Evolutionary conservation across 2,888 invertebrate genomes (phyloP).

Genomic region (Cosmia trapezina): DNA sequence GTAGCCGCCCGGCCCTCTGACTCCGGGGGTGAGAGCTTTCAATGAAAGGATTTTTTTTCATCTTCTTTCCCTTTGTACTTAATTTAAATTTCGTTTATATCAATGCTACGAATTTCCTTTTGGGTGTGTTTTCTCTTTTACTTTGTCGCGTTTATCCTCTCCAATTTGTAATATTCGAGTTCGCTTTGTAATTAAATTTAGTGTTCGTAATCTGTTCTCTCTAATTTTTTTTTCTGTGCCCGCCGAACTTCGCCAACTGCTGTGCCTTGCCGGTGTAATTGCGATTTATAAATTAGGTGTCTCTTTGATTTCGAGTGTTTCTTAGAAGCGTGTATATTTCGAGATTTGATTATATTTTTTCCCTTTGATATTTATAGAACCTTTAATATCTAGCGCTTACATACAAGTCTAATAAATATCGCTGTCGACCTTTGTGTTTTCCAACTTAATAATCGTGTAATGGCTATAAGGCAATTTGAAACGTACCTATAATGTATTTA

Average conservation of each 20-base stretch:
- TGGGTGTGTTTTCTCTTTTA: constrained; percentile 90
- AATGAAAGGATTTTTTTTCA: constrained; percentile 90
- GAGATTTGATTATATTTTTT: constrained; percentile 79
- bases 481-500: constrained; percentile 58
- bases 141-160: constrained; percentile 90
- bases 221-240: constrained; percentile 78
- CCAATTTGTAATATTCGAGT: constrained; percentile 90
- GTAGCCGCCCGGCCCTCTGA: constrained; percentile 89
- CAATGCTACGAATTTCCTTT: constrained; percentile 90
- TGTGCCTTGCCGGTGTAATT: constrained; percentile 84
- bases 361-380: constrained; percentile 72
- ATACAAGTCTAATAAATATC: constrained; percentile 61
- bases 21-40: constrained; percentile 89
- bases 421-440: constrained; percentile 52
- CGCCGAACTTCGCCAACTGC: constrained; percentile 69
- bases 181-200: constrained; percentile 90
- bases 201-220: constrained; percentile 88
- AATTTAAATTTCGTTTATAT: constrained; percentile 91
- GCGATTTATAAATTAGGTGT: constrained; percentile 88
- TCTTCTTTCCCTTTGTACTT: constrained; percentile 90
- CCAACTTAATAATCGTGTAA: constrained; percentile 58
- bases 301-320: constrained; percentile 83
- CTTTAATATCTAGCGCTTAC: constrained; percentile 65
- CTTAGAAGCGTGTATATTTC: constrained; percentile 80
- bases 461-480: constrained; percentile 54